Conservation (phyloP, 2,797 vertebrate genomes). For the Thaleichthys pacificus region DNA sequence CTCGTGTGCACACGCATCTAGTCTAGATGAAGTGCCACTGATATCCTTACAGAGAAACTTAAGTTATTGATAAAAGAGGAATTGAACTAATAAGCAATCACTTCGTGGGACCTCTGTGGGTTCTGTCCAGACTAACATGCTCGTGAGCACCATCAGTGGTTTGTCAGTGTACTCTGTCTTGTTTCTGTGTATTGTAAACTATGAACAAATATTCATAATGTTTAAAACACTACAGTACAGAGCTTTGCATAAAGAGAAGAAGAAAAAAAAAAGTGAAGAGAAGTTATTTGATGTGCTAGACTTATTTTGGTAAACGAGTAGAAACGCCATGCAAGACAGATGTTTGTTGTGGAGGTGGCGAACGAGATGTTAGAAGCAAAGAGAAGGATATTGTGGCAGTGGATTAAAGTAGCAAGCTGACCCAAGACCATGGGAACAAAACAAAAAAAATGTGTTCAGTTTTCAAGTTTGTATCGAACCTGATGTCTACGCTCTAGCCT, state of each 20-base stretch:
- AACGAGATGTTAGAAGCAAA: neutral
- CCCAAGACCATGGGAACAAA: slow-evolving; percentile 1
- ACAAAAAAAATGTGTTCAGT: neutral
- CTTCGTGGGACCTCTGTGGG: neutral
- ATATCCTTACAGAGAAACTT: slow-evolving; percentile 33
- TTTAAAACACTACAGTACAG: slow-evolving; percentile 28
- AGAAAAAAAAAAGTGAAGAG: neutral
- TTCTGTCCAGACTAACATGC: neutral
- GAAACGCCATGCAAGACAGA: neutral
- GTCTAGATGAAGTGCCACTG: slow-evolving; percentile 64
- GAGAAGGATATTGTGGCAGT: neutral
- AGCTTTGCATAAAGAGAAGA: neutral
- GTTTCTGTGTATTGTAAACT: slow-evolving; percentile 19
- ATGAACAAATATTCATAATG: slow-evolving; percentile 23
- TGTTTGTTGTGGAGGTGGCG: slow-evolving; percentile 4
- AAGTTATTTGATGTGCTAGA: slow-evolving; percentile 9
- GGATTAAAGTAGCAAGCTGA: neutral
- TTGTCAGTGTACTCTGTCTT: neutral
- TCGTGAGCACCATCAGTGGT: neutral
- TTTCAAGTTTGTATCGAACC: neutral
- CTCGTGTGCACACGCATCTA: slow-evolving; percentile 27
- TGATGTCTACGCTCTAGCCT: neutral
- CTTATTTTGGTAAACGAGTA: slow-evolving; percentile 10
- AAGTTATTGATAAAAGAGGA: slow-evolving; percentile 10
- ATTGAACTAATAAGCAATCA: neutral